Percentiles rank a stretch among this genome's conserved stretches.
Evolutionary conservation across 1,140 invertebrate species (phyloP).

Genomic region (Condylostylus longicornis): DNA sequence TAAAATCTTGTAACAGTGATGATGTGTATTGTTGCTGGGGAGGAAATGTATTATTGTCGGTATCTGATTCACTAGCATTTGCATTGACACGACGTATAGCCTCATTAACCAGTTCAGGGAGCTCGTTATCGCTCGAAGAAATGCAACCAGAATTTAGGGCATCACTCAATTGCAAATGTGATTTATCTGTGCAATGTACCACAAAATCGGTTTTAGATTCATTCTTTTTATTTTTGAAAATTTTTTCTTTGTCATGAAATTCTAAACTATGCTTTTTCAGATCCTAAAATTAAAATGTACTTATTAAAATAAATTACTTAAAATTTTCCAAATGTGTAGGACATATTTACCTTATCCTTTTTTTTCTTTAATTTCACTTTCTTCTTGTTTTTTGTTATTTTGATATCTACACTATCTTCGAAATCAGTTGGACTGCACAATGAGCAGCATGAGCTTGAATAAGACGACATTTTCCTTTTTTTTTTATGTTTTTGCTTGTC

Average conservation of each 20-base stretch:
- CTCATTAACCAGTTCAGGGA: conserved; percentile 50
- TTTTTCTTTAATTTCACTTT: conserved; percentile 1
- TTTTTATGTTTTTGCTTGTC: not conserved
- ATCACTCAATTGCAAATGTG: not conserved
- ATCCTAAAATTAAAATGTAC: not conserved
- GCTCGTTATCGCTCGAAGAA: conserved; percentile 51
- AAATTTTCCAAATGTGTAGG: not conserved
- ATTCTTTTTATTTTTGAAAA: not conserved
- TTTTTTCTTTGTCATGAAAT: not conserved
- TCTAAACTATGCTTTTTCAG: not conserved
- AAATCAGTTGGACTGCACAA: not conserved
- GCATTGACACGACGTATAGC: conserved; percentile 49
- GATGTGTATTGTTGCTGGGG: conserved; percentile 39
- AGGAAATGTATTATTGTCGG: conserved; percentile 41
- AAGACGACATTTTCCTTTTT: not conserved
- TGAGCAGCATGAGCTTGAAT: conserved; percentile 2
- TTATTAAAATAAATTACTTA: not conserved
- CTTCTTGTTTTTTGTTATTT: not conserved
- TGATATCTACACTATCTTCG: conserved; percentile 2
- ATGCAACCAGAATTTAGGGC: conserved; percentile 33
- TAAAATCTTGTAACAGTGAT: conserved; percentile 45
- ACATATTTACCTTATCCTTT: not conserved
- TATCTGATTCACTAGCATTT: conserved; percentile 48
- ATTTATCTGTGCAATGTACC: too few relatives aligned
- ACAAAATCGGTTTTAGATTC: too few relatives aligned